Conservation (phyloP, 35 echinoderm and acorn worm genomes). For the Amphiura filiformis region DNA sequence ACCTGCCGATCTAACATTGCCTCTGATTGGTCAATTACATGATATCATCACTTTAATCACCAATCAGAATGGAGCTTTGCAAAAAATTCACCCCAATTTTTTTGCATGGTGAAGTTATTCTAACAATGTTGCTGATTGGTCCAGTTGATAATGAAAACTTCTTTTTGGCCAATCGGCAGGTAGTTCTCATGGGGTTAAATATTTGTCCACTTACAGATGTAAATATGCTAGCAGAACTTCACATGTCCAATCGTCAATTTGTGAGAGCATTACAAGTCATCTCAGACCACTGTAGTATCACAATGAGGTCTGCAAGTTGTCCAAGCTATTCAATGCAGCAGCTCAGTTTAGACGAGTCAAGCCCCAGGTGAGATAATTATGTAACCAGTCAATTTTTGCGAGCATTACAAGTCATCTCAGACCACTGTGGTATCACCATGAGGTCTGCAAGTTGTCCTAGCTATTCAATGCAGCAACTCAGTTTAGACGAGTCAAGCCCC, state of each 20-base stretch:
- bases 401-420: slow-evolving; percentile 60
- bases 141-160: too few species aligned
- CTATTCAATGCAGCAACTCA: not conserved
- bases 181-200: too few species aligned
- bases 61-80: too few species aligned
- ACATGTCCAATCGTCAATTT: slow-evolving; percentile 61
- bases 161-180: too few species aligned
- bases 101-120: too few species aligned
- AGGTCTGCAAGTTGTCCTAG: not conserved
- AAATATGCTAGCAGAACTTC: slow-evolving; percentile 85
- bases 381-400: too few species aligned
- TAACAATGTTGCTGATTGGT: too few species aligned
- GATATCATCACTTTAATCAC: too few species aligned
- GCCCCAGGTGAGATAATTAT: too few species aligned
- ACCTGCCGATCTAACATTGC: too few species aligned
- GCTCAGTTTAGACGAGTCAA: not conserved
- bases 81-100: too few species aligned
- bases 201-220: slow-evolving; percentile 56
- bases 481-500: not conserved
- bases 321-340: not conserved
- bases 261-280: slow-evolving; percentile 62
- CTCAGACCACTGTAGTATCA: slow-evolving; percentile 58
- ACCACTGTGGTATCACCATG: slow-evolving; percentile 60
- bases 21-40: too few species aligned
- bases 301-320: not conserved